Evolutionary conservation across 2,888 invertebrate genomes (phyloP), one percentile per base, ranked within the genome.

Genomic region (Crematogaster levior): DNA sequence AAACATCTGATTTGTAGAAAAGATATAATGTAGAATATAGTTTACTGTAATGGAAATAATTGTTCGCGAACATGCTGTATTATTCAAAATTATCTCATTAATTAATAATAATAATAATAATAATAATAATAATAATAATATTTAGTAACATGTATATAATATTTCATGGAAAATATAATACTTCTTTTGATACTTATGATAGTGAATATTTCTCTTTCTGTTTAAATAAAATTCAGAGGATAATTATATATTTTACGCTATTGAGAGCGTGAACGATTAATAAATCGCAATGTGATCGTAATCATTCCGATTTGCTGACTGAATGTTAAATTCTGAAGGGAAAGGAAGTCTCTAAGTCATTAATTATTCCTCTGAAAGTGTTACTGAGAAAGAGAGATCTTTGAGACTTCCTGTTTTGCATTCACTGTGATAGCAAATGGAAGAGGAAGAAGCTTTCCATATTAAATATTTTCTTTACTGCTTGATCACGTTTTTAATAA

Each of bases 341-440:
- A 30, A 70, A 43, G 40, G 21, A 43, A 30, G 30, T 34, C 40
- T 12, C 43, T 77, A 77, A 77, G 56, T 43, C 70, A 70, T 77
- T 77, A 77, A 77, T 77, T 77, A 77, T 77, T 77, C 43, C 12
- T n/a, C 18, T 70, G 70, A 70, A 77, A 70, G 70, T 77, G 70
- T 77, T 77, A 77, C 77, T 37, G 70, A 68, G 68, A 77, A 56
- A 68, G 53, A 77, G 70, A 68, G 53, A 77, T 77, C 43, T 77
- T 77, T 15, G 24, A 68, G 68, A 68, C 53, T 77, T 68, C 21
- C 77, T 56, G 70, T 68, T 43, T 30, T 75, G 74, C 74, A 61
- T 48, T 21, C 34, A 10, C n/a, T 18, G 43, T 24, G 53, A 70
- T 70, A 24, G 66, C 53, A 53, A 51, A 66, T 68, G 77, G 34